These are phyloP conservation scores for Ophthalmolycus amberensis DNA, from an alignment of 2,113 vertebrate genomes.

Conservation along the genomic window DNA sequence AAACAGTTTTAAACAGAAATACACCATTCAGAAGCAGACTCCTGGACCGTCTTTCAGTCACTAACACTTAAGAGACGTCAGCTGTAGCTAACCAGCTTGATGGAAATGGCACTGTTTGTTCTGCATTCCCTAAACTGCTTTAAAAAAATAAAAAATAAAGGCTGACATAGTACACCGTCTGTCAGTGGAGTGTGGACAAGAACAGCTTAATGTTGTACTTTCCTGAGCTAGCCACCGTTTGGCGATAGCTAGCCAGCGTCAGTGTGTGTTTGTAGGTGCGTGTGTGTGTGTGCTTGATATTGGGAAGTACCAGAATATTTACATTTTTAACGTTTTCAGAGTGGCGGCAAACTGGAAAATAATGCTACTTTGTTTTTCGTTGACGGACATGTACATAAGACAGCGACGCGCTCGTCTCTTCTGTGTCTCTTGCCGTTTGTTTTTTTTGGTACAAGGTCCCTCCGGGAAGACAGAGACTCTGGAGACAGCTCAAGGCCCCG, in stretches of 20 bases:
- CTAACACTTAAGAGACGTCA: slow-evolving; percentile 64
- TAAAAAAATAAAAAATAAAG: slow-evolving; percentile 46
- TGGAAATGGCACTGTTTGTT: slow-evolving; percentile 52
- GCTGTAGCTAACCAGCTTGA: slow-evolving; percentile 46
- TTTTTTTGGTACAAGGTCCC: slow-evolving; percentile 69
- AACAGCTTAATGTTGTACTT: slow-evolving; percentile 57
- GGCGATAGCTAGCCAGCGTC: slow-evolving; percentile 55
- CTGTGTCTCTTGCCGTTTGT: slow-evolving; percentile 54
- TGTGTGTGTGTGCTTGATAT: slow-evolving; percentile 53
- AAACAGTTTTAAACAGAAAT: slow-evolving; percentile 59
- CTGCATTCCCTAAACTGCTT: slow-evolving; percentile 60
- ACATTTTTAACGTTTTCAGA: slow-evolving; percentile 77
- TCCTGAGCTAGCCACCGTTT: slow-evolving; percentile 55
- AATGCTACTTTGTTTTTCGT: slow-evolving; percentile 71
- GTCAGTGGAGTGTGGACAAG: slow-evolving; percentile 77
- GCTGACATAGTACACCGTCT: slow-evolving; percentile 62
- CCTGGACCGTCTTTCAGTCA: slow-evolving; percentile 66
- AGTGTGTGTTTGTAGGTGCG: not conserved
- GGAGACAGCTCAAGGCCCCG: slow-evolving; percentile 51
- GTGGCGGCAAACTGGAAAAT: slow-evolving; percentile 72
- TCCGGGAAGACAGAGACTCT: slow-evolving; percentile 78
- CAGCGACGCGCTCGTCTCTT: slow-evolving; percentile 50
- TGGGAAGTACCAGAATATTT: slow-evolving; percentile 86
- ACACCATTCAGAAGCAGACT: slow-evolving; percentile 66
- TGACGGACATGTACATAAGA: slow-evolving; percentile 58